phyloP scores from a whole-genome alignment of 92 coral and sea anemone species.

The Galaxea fascicularis region DNA sequence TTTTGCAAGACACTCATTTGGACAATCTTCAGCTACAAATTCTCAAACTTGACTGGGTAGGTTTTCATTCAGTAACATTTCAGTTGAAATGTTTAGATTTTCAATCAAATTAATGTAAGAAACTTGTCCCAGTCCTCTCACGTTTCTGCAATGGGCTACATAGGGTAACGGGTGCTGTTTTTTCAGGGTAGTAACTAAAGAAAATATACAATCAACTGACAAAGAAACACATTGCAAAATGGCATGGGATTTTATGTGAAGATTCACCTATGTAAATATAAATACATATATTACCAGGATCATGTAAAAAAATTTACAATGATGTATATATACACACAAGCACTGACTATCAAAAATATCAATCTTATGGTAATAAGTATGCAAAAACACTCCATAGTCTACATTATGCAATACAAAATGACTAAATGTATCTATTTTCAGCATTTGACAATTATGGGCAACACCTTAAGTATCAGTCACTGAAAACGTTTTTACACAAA shows the following conservation, averaged over 20 bases:
- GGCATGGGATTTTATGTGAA: background rate
- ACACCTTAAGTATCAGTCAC: background rate
- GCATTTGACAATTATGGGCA: background rate
- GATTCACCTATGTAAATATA: background rate
- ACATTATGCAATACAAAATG: background rate
- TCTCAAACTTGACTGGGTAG: too few species aligned
- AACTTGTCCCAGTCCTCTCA: too few species aligned
- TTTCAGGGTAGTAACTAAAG: background rate
- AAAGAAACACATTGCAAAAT: background rate
- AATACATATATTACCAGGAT: background rate
- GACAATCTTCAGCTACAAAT: too few species aligned
- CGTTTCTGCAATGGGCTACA: too few species aligned
- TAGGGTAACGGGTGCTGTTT: too few species aligned
- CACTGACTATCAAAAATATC: background rate
- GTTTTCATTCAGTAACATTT: too few species aligned
- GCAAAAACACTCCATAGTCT: background rate
- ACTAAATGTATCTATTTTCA: slow-evolving; percentile 15
- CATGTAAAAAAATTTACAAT: slow-evolving; percentile 14
- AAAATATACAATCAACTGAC: background rate
- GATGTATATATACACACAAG: slow-evolving; percentile 14
- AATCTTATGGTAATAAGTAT: background rate
- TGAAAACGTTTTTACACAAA: background rate
- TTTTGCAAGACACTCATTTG: too few species aligned
- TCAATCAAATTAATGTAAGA: too few species aligned
- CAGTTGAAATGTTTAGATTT: too few species aligned